Evolutionary conservation across 2,888 invertebrate species (phyloP), one percentile per base, ranked within the genome.

Genomic region (Lagria hirta): DNA sequence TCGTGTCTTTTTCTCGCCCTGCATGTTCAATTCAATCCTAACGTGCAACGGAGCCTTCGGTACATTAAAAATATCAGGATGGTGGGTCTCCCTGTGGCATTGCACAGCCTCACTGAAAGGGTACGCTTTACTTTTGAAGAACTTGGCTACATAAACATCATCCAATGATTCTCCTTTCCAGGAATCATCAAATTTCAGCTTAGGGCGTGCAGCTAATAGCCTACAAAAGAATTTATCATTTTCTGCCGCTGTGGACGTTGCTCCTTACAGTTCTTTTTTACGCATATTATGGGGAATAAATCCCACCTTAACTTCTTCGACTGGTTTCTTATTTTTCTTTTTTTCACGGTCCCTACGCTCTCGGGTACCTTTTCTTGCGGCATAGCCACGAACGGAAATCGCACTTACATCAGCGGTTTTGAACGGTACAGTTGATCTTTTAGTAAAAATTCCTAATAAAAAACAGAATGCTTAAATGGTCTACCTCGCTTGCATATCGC

Each of bases 351-450:
- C n/a, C 16, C 82, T 83, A 57, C 81, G 84, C 32, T 86, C 88
- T 51, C 90, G 79, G 2, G 89, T 90, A 33, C 90, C 88, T 70
- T 86, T 90, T 49, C 91, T 79, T 1, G 90, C 90, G 3, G 89
- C 88, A 73, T 84, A 86, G 52, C 75, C 55, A 29, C 72, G 55
- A 6, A 59, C 36, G 50, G 49, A 54, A 12, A 54, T 21, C n/a
- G n/a, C n/a, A n/a, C n/a, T n/a, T n/a, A n/a, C n/a, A n/a, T n/a
- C n/a, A 3, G 5, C 2, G 26, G 26, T 11, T 7, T 4, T 18
- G 18, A 6, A 4, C 5, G 34, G 20, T 8, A 27, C 27, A 2
- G 15, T 23, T 15, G 22, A 13, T 5, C 7, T 14, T 18, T 18
- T 27, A 22, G 23, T 4, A 10, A 20, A 10, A 27, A 18, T 17